Conservation (phyloP, 2,888 invertebrate genomes). For the Parnassius orleans region DNA sequence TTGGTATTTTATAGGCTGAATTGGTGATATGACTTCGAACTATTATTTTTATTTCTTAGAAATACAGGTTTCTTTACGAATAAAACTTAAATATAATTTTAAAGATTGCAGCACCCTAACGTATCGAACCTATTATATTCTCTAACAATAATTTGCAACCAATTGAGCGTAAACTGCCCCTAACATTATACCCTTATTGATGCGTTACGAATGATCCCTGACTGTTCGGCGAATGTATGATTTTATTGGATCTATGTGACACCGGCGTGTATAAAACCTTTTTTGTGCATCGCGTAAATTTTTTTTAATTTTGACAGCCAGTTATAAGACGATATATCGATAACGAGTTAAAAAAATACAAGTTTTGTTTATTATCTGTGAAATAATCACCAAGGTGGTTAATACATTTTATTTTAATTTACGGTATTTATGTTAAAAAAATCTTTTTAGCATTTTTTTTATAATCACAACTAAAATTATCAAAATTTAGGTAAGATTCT, state of each 20-base stretch:
- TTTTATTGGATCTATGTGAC: constrained; percentile 27
- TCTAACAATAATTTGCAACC: constrained; percentile 52
- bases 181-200: constrained; percentile 40
- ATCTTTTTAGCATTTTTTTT: too few relatives aligned
- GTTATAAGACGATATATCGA: constrained; percentile 18
- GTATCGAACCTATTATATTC: constrained; percentile 27
- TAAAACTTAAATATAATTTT: too few relatives aligned
- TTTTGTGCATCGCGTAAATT: not conserved
- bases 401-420: too few relatives aligned
- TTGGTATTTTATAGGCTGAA: too few relatives aligned
- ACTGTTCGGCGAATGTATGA: constrained; percentile 19
- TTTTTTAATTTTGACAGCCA: constrained; percentile 17
- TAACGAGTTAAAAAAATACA: constrained; percentile 6
- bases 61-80: too few relatives aligned
- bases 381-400: too few relatives aligned
- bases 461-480: too few relatives aligned
- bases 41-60: too few relatives aligned
- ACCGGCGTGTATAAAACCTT: constrained; percentile 22
- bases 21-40: too few relatives aligned
- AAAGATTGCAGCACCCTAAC: constrained; percentile 32
- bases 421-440: too few relatives aligned
- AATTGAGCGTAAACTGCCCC: constrained; percentile 53
- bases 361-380: constrained; percentile 14
- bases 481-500: too few relatives aligned
- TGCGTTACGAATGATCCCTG: constrained; percentile 39